Conservation (phyloP, 2,797 vertebrate genomes). For the Brachymystax lenok region DNA sequence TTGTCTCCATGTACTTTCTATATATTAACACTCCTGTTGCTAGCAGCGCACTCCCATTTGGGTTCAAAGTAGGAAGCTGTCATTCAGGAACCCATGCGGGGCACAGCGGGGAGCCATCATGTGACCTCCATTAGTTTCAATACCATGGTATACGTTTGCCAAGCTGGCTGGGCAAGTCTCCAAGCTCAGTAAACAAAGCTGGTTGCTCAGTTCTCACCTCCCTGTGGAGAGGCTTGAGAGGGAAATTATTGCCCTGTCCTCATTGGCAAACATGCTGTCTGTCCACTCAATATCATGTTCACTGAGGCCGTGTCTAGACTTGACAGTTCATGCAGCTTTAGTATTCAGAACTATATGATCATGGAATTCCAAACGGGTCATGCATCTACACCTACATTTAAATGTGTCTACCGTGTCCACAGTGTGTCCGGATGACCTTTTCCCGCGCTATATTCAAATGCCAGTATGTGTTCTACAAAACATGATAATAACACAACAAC, state of each 20-base stretch:
- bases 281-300: neutral
- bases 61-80: constrained; percentile 10
- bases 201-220: neutral
- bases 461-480: too few relatives aligned
- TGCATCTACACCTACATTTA: too few relatives aligned
- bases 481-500: too few relatives aligned
- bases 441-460: too few relatives aligned
- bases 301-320: neutral
- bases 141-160: constrained; percentile 6
- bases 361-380: too few relatives aligned
- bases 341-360: too few relatives aligned
- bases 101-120: constrained; percentile 1
- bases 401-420: too few relatives aligned
- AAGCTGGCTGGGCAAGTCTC: constrained; percentile 3
- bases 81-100: neutral
- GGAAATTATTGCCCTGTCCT: constrained; percentile 4
- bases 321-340: too few relatives aligned
- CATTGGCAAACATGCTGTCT: neutral
- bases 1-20: neutral
- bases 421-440: too few relatives aligned
- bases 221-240: constrained; percentile 5
- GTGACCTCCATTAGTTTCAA: constrained; percentile 13
- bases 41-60: neutral
- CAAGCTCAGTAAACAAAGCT: constrained; percentile 8
- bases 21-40: neutral